phyloP scores from a whole-genome alignment of 64 coral and sea anemone genomes.

The Acropora tenuis region DNA sequence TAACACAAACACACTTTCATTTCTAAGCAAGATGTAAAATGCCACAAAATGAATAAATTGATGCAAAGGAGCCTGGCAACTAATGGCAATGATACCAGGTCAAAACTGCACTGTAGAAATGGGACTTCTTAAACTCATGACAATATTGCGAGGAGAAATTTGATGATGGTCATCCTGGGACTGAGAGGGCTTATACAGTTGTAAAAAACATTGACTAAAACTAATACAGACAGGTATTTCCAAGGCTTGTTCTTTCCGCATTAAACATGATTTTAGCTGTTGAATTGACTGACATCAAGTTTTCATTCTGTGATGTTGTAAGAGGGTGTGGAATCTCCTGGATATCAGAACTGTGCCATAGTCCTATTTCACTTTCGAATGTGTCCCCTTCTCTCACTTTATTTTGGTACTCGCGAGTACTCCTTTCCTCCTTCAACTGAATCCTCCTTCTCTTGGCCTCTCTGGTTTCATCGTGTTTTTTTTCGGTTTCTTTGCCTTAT shows the following conservation, averaged over 20 bases:
- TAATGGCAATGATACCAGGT: slow-evolving; percentile 5
- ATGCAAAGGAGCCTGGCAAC: slow-evolving; percentile 21
- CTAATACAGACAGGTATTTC: background rate
- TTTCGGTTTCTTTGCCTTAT: background rate
- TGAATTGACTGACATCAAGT: background rate
- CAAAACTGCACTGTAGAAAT: background rate
- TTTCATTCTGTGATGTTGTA: slow-evolving; percentile 5
- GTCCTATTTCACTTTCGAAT: background rate
- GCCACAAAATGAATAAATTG: slow-evolving; percentile 13
- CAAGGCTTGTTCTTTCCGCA: slow-evolving; percentile 17
- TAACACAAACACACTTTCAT: slow-evolving; percentile 8
- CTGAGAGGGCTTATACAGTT: background rate
- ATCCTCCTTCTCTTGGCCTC: slow-evolving; percentile 14
- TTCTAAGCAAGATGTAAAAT: slow-evolving; percentile 7
- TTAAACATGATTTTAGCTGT: background rate
- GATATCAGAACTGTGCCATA: background rate
- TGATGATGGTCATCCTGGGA: slow-evolving; percentile 6
- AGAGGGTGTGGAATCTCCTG: background rate
- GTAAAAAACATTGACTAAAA: background rate
- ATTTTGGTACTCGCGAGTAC: background rate
- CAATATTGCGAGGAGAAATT: slow-evolving; percentile 2
- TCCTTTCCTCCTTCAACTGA: background rate
- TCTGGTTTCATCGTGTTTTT: background rate
- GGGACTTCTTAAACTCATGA: background rate
- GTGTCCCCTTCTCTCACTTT: slow-evolving; percentile 1